Evolutionary conservation across 2,888 invertebrate species (phyloP).

Genomic region (Pachliopta kotzebuea): DNA sequence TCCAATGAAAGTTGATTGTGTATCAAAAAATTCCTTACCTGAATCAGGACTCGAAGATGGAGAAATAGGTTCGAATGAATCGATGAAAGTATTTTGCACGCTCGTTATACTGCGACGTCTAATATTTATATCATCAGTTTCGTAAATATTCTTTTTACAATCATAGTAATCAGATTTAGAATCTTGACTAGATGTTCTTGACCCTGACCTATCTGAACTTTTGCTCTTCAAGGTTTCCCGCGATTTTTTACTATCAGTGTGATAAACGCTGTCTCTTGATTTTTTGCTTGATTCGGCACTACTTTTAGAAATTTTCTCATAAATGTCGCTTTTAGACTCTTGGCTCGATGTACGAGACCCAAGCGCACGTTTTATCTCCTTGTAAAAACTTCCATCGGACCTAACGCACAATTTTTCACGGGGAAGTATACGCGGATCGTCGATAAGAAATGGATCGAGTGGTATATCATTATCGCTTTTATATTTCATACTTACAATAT

Average conservation of each 20-base stretch:
- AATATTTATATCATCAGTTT: conserved; percentile 57
- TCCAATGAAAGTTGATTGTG: conserved; percentile 67
- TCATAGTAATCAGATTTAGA: conserved; percentile 87
- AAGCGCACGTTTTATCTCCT: conserved; percentile 83
- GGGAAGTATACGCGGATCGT: conserved; percentile 87
- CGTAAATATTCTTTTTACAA: conserved; percentile 78
- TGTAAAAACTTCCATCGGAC: conserved; percentile 87
- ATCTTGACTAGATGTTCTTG: conserved; percentile 85
- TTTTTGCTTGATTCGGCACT: conserved; percentile 84
- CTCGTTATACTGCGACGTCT: conserved; percentile 60
- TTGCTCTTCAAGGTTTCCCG: conserved; percentile 83
- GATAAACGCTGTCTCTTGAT: conserved; percentile 82
- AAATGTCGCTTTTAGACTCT: conserved; percentile 85
- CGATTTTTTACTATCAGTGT: conserved; percentile 84
- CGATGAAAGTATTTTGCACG: conserved; percentile 64
- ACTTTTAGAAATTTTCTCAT: conserved; percentile 84
- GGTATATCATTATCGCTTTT: conserved; percentile 85
- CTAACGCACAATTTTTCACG: conserved; percentile 86
- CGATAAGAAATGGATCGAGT: conserved; percentile 88
- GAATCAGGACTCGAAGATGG: conserved; percentile 86
- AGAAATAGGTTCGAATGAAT: conserved; percentile 73
- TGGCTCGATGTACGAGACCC: conserved; percentile 85
- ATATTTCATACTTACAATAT: conserved; percentile 81
- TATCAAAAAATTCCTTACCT: conserved; percentile 82
- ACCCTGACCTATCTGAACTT: conserved; percentile 80